Evolutionary conservation across 1,140 invertebrate genomes (phyloP).

Genomic region (Drosophila serrata): DNA sequence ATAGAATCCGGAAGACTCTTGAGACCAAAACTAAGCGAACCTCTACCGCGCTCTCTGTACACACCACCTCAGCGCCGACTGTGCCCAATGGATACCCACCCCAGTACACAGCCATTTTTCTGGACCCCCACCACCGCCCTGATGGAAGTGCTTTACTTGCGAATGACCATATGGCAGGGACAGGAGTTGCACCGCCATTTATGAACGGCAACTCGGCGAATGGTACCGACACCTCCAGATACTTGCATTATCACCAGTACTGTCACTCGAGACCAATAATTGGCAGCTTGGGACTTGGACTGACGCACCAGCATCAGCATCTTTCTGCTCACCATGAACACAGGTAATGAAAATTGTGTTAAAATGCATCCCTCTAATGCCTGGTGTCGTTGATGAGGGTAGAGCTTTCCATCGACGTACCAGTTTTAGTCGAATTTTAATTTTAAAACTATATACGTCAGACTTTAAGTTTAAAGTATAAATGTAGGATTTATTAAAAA

Average conservation of each 20-base stretch:
- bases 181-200: constrained; percentile 44
- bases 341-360: constrained; percentile 53
- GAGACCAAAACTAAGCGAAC: constrained; percentile 57
- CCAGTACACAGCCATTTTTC: constrained; percentile 74
- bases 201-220: constrained; percentile 26
- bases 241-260: constrained; percentile 71
- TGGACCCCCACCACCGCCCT: constrained; percentile 56
- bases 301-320: constrained; percentile 43
- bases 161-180: constrained; percentile 45
- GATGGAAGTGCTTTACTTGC: constrained; percentile 21
- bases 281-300: constrained; percentile 25
- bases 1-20: constrained; percentile 58
- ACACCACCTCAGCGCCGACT: constrained; percentile 4
- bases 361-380: background rate
- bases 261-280: constrained; percentile 66
- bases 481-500: too few relatives aligned
- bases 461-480: too few relatives aligned
- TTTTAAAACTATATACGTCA: too few relatives aligned
- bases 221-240: constrained; percentile 41
- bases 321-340: constrained; percentile 47
- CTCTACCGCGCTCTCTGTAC: constrained; percentile 25
- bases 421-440: background rate
- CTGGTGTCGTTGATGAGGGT: background rate
- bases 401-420: background rate
- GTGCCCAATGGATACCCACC: constrained; percentile 51